Conservation (phyloP, 92 coral and sea anemone genomes). For the Palythoa heliodiscus region DNA sequence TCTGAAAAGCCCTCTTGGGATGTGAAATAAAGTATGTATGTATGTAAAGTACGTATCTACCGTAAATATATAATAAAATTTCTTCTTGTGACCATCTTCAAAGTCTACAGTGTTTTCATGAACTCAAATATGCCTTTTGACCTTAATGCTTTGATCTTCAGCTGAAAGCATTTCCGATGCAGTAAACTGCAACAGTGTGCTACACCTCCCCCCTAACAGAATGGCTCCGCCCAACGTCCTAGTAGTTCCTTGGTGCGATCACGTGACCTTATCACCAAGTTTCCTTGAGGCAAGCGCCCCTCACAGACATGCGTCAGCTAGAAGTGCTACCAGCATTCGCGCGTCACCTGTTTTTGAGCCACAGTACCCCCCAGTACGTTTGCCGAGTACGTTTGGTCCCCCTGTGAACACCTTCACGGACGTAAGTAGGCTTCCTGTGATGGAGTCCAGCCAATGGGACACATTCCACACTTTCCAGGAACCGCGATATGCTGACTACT, state of each 20-base stretch:
- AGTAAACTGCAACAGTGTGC: background rate
- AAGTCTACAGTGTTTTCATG: no score
- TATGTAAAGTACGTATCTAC: no score
- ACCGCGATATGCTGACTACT: background rate
- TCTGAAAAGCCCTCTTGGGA: no score
- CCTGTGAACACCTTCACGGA: background rate
- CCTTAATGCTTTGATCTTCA: background rate
- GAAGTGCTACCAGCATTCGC: background rate
- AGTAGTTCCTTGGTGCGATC: background rate
- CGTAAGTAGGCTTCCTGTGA: background rate
- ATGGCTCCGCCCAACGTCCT: background rate
- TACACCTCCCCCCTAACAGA: background rate
- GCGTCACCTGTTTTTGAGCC: background rate
- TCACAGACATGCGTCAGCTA: background rate
- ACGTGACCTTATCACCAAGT: background rate
- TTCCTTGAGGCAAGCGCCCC: background rate
- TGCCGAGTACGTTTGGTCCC: background rate
- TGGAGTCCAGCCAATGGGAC: background rate
- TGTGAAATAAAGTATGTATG: no score
- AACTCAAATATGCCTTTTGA: no score
- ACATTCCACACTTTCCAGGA: background rate
- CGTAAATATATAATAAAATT: no score
- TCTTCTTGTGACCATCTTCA: no score
- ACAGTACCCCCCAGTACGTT: background rate
- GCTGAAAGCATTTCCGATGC: background rate